phyloP scores from a whole-genome alignment of 1,140 invertebrate species.

The Drosophila prosaltans region DNA sequence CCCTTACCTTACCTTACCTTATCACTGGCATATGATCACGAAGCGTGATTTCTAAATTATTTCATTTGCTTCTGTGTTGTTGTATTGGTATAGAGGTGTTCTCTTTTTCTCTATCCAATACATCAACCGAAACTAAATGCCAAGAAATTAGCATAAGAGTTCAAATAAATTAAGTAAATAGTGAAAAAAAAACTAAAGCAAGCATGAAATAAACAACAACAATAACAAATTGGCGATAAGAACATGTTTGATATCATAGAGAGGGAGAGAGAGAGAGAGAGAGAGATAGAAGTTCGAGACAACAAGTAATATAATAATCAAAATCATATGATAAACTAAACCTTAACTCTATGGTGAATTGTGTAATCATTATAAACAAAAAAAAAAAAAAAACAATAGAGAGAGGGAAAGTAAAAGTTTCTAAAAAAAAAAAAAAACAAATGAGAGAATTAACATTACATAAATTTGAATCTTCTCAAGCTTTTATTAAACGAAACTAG shows the following conservation, averaged over 20 bases:
- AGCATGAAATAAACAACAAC: not conserved
- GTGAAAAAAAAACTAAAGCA: not conserved
- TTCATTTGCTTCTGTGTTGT: not conserved
- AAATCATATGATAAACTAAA: slow-evolving; percentile 4
- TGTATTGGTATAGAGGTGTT: not conserved
- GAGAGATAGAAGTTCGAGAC: no score
- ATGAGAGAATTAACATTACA: no score
- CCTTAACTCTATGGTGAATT: not conserved
- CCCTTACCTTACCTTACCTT: not conserved
- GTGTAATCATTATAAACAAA: not conserved
- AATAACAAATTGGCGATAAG: not conserved
- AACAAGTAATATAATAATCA: slow-evolving; percentile 5
- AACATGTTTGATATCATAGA: not conserved
- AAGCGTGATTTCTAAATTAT: slow-evolving; percentile 15
- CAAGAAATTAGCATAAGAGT: slow-evolving; percentile 23
- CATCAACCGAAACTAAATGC: slow-evolving; percentile 13
- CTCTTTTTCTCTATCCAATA: not conserved
- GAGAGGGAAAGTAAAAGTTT: no score
- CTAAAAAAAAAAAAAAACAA: no score
- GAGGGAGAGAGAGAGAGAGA: no score
- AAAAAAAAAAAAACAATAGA: no score
- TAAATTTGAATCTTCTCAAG: no score
- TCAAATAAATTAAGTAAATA: slow-evolving; percentile 23
- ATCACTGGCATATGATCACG: not conserved
- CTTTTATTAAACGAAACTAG: no score